These are phyloP conservation scores for Drosophila diplacantha DNA, from an alignment of 2,888 invertebrate genomes.

Conservation along the genomic window DNA sequence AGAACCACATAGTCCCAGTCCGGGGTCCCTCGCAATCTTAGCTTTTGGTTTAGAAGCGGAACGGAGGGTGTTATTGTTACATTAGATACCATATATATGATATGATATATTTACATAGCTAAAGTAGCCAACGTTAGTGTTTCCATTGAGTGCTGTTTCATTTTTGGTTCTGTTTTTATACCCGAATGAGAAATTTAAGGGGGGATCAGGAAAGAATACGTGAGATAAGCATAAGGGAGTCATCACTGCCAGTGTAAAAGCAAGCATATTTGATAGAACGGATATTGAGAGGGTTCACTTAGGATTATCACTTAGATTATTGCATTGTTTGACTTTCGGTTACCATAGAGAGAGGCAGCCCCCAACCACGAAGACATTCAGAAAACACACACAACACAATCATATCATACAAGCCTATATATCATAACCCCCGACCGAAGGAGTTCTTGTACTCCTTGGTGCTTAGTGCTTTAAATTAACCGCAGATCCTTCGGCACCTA, in stretches of 20 bases:
- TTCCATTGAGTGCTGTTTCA: conserved; percentile 4
- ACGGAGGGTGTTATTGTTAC: conserved; percentile 47
- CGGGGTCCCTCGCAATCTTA: conserved; percentile 9
- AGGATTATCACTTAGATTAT: conserved; percentile 22
- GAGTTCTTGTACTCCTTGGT: no score
- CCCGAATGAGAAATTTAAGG: not conserved
- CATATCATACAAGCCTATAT: conserved; percentile 59
- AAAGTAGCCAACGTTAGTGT: conserved; percentile 26
- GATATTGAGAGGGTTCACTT: conserved; percentile 11
- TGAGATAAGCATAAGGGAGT: conserved; percentile 20
- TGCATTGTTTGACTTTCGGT: conserved; percentile 18
- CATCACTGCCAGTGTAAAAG: conserved; percentile 44
- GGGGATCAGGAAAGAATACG: not conserved
- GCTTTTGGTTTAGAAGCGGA: conserved; percentile 11
- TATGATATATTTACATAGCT: conserved; percentile 18
- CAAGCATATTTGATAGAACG: conserved; percentile 24
- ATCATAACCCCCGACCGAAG: conserved; percentile 45
- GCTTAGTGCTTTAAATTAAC: conserved; percentile 18
- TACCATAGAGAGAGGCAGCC: conserved; percentile 1
- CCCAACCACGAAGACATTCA: conserved; percentile 48
- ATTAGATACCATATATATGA: not conserved
- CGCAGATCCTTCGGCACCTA: conserved; percentile 13
- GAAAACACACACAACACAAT: conserved; percentile 42
- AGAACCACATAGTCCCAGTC: not conserved
- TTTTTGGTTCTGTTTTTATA: conserved; percentile 3